Base-by-base conservation (phyloP, 2,113 vertebrate genomes). In the Myxocyprinus asiaticus region DNA sequence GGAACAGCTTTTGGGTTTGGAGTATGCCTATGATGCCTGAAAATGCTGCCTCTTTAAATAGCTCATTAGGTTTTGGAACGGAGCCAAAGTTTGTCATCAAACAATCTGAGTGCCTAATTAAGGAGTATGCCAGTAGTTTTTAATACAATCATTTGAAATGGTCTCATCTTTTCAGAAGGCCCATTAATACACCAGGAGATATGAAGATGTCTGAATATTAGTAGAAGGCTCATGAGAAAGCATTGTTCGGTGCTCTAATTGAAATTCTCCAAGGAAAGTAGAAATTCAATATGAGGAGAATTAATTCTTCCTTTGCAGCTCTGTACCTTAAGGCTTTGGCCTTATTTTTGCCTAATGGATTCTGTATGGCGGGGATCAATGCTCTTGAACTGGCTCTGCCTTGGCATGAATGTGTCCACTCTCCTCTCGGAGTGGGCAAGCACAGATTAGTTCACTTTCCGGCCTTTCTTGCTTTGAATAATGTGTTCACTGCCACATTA, bases 291-390 rank as follows among this genome's bases (percentile, higher is more conserved):
- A 81, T 43, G 4, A 74, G 77, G 84, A 83, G 82, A 88, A 88
- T 91, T 75, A 83, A 90, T 89, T 88, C 76, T 82, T 84, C 81
- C 84, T 6, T 62, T 82, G 87, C 84, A 80, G 82, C 87, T 86
- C 80, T 50, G 55, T 56, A 71, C 83, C 77, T 78, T 77, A 10
- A 82, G 70, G 77, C 83, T 87, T 75, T 82, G 80, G 77, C 85
- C 80, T 91, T 90, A 90, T 91, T 33, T 90, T 88, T 67, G 69
- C 56, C 85, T 87, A 88, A 90, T 89, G 85, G 70, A 67, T 88
- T 86, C 45, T 67, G 77, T 59, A 82, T 76, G 80, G 81, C 76
- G 58, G 42, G 62, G 81, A 90, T 92, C 90, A 86, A 90, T 90
- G 86, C 74, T 73, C 33, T 80, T 80, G 9, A 59, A 58, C 50